Evolutionary conservation across 2,113 vertebrate species (phyloP), one percentile per base, ranked within the genome.

Genomic region (Saguinus midas): DNA sequence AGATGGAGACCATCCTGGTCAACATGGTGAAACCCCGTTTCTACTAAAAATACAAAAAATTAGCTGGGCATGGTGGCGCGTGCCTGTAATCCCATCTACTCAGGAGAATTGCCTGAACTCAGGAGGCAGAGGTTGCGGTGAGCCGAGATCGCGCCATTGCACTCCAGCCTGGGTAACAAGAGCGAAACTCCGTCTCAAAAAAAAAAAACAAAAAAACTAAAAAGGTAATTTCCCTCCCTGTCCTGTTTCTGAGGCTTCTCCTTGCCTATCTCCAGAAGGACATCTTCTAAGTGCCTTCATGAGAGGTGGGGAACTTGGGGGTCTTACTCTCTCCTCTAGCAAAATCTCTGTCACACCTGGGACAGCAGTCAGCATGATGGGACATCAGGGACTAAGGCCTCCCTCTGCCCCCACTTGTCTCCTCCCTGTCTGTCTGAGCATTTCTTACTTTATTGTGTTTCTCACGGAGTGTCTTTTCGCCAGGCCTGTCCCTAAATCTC

Each of bases 401-500:
- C 76, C 66, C 45, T 48, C 84, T 43, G 48, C 40, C 55, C 50
- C 35, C 50, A 6, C 4, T 2, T 17, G 1, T 73, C 23, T 70
- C 20, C 37, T 95, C 76, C 48, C 29, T 25, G 8, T n/a, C 25
- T 85, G 58, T 57, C 68, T 64, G 61, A 66, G 37, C 16, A 2
- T 90, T 32, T 93, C 57, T 95, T 8, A 68, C 32, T 68, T 64
- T 29, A 79, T 52, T 86, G 6, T 64, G 37, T 93, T 76, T 95
- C 20, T 29, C 21, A 83, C 0, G 18, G n/a, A 58, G 32, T 79
- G 2, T 85, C 88, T 91, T 57, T 79, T 82, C 16, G 70, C 90
- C 70, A 94, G 80, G 29, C 45, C 61, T 78, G 50, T 87, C 85
- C 87, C 84, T 90, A 87, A 96, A 91, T 94, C 90, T 96, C 89